Evolutionary conservation across 2,888 invertebrate species (phyloP).

Genomic region (Eurois occulta): DNA sequence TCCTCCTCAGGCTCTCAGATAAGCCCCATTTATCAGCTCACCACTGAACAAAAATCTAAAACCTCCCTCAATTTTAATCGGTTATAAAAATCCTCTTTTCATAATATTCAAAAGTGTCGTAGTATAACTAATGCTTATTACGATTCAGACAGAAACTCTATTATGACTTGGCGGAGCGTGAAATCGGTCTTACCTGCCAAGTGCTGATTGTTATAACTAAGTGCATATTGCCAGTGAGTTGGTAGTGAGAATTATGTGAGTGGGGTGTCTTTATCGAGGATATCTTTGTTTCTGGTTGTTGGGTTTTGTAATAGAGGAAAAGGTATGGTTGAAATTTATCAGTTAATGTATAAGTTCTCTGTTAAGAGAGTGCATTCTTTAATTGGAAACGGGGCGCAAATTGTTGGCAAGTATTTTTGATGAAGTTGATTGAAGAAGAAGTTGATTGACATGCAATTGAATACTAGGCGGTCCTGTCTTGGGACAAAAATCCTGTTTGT

Average conservation of each 20-base stretch:
- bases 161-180: conserved; percentile 67
- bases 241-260: conserved; percentile 27
- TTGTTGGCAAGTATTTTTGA: no score
- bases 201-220: conserved; percentile 57
- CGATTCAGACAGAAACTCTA: conserved; percentile 58
- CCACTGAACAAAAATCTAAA: not conserved
- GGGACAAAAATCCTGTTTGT: no score
- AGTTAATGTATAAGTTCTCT: no score
- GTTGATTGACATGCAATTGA: no score
- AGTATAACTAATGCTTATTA: conserved; percentile 63
- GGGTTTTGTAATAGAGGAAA: not conserved
- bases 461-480: no score
- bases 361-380: no score
- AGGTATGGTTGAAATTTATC: no score
- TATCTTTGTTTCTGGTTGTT: conserved; percentile 4
- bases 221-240: conserved; percentile 48
- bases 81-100: conserved; percentile 27
- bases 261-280: not conserved
- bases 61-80: conserved; percentile 2
- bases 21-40: not conserved
- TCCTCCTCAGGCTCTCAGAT: no score
- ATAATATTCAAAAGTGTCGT: conserved; percentile 24
- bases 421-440: no score
- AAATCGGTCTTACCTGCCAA: conserved; percentile 69
- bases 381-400: no score